Evolutionary conservation across 2,797 vertebrate species (phyloP), one percentile per base, ranked within the genome.

Genomic region (Morus bassanus): DNA sequence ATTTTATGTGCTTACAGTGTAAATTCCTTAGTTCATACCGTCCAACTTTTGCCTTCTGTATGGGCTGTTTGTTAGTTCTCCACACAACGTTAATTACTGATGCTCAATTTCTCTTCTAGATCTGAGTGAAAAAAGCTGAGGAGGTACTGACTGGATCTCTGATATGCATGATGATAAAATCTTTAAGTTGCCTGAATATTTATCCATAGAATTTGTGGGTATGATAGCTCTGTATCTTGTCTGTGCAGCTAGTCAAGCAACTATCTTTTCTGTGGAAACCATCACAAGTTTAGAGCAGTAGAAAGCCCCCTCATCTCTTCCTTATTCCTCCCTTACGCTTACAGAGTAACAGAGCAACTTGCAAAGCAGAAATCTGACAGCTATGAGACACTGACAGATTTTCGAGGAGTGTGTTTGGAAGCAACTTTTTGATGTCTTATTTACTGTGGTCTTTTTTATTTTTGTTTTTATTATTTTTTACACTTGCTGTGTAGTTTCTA

Each of bases 371-470:
- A 94, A 92, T 37, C 17, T 95, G 93, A 84, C 68, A 96, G 31
- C 12, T 86, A 25, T 67, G 35, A 96, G 96, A 10, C 61, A 92
- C 86, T 85, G 50, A 82, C 37, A 76, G 67, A 46, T 75, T 96
- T 97, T 96, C 79, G 86, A 84, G 48, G 48, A 43, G 23, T 88
- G 59, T 93, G 48, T 86, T 91, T 88, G 59, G 41, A 91, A 91
- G 85, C 73, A 89, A 79, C 35, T 89, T 96, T 96, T 91, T 95
- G 67, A 91, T 96, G 72, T 60, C 73, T 96, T 37, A 68, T 88
- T 96, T 96, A 68, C 45, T 85, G 25, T 64, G 30, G 5, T 13
- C 2, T 8, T 31, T 57, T 41, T 23, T 15, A 17, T 25, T 27
- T 41, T 23, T 15, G 10, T 25, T 27, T 18, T 41, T 76, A 50